Evolutionary conservation across 2,888 invertebrate species (phyloP).

Genomic region (Thecocarcelia acutangulata): DNA sequence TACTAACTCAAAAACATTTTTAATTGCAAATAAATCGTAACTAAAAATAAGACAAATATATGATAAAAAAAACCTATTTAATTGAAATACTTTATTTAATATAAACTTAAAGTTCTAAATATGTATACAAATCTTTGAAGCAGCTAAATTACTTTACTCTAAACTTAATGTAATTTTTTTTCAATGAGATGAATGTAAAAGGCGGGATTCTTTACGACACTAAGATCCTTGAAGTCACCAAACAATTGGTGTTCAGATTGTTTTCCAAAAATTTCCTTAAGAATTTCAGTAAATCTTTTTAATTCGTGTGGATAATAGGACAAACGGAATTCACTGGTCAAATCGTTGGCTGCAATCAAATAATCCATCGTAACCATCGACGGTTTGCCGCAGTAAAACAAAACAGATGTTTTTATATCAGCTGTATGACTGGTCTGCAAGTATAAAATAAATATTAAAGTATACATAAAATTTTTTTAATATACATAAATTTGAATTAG

Average conservation of each 20-base stretch:
- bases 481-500: too few relatives aligned
- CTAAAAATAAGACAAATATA: too few relatives aligned
- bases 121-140: background rate
- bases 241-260: slow-evolving; percentile 87
- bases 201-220: slow-evolving; percentile 85
- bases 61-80: too few relatives aligned
- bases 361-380: slow-evolving; percentile 92
- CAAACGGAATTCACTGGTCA: slow-evolving; percentile 89
- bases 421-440: slow-evolving; percentile 89
- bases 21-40: too few relatives aligned
- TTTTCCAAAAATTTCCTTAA: slow-evolving; percentile 87
- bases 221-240: slow-evolving; percentile 90
- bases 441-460: slow-evolving; percentile 3
- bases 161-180: slow-evolving; percentile 81
- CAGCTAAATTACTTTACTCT: slow-evolving; percentile 16
- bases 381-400: slow-evolving; percentile 89
- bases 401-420: slow-evolving; percentile 92
- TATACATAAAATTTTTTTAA: too few relatives aligned
- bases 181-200: slow-evolving; percentile 93
- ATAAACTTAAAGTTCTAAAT: too few relatives aligned
- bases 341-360: slow-evolving; percentile 85
- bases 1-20: too few relatives aligned
- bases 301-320: slow-evolving; percentile 94
- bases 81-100: too few relatives aligned
- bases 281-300: slow-evolving; percentile 86